Evolutionary conservation across 2,888 invertebrate species (phyloP).

Genomic region (Oscheius sp.): DNA sequence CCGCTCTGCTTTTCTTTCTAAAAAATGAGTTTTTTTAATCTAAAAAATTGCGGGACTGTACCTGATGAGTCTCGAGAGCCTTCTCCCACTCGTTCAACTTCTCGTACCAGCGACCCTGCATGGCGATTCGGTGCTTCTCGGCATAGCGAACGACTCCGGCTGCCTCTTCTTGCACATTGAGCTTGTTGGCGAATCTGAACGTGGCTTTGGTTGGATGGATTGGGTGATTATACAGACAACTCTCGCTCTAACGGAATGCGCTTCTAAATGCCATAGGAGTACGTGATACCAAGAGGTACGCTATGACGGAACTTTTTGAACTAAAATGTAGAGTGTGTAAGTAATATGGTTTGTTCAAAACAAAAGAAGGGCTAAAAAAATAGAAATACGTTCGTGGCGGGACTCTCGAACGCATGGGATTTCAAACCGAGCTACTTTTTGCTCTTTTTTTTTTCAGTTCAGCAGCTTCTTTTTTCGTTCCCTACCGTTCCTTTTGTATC

Average conservation of each 20-base stretch:
- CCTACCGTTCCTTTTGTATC: no score
- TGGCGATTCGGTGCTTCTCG: slow-evolving; percentile 53
- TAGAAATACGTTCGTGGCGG: no score
- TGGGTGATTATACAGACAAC: background rate
- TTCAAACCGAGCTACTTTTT: no score
- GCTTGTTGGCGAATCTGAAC: slow-evolving; percentile 90
- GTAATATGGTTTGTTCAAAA: no score
- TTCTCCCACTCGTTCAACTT: slow-evolving; percentile 99
- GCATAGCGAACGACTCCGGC: slow-evolving; percentile 89
- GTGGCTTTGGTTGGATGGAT: slow-evolving; percentile 71
- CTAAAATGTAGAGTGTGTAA: no score
- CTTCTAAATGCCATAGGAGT: no score
- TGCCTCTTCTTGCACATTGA: slow-evolving; percentile 97
- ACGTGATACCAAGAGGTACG: no score
- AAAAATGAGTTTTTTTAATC: background rate
- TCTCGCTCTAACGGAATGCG: background rate
- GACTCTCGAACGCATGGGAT: no score
- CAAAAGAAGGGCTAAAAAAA: no score
- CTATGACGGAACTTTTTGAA: no score
- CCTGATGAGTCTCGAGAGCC: slow-evolving; percentile 86
- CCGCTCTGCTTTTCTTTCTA: slow-evolving; percentile 15
- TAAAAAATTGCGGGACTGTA: background rate
- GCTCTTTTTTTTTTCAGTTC: no score
- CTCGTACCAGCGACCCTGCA: slow-evolving; percentile 94
- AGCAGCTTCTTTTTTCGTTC: no score